Conservation (phyloP, 1,140 invertebrate species). For the Drosophila neocordata region DNA sequence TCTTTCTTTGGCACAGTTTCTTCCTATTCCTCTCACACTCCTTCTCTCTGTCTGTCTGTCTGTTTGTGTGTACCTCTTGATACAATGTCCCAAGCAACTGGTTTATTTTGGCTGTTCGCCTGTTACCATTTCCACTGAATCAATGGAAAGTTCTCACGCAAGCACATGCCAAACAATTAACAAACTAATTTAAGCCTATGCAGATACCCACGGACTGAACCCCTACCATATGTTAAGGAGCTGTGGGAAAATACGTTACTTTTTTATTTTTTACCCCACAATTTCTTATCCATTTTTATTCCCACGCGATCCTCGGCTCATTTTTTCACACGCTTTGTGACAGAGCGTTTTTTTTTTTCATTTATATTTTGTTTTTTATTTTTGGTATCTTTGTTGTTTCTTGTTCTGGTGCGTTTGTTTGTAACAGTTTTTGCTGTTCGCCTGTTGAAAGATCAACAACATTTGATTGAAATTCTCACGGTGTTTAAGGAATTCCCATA, state of each 20-base stretch:
- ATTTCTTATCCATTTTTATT: conserved; percentile 26
- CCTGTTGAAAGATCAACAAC: conserved; percentile 55
- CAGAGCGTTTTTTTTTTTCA: conserved; percentile 1
- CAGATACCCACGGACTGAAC: conserved; percentile 45
- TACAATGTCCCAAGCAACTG: too few relatives aligned
- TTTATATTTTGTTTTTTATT: neutral
- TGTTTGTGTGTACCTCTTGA: neutral
- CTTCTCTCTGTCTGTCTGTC: neutral
- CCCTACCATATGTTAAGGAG: conserved; percentile 37
- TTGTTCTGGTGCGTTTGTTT: neutral
- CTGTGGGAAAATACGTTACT: conserved; percentile 57
- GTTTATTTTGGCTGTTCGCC: conserved; percentile 41
- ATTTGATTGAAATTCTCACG: conserved; percentile 55
- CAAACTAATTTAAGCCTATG: conserved; percentile 50
- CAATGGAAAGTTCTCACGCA: conserved; percentile 56
- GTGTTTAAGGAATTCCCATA: conserved; percentile 33
- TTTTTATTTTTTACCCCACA: conserved; percentile 45
- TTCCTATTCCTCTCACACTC: neutral
- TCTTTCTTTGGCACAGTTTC: neutral
- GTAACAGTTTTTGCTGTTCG: conserved; percentile 35
- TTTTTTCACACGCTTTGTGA: conserved; percentile 60
- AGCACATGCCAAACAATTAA: conserved; percentile 57
- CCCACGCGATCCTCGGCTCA: conserved; percentile 59
- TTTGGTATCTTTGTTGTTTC: neutral
- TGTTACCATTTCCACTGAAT: conserved; percentile 40